Percentiles rank a stretch among this genome's conserved stretches.
Evolutionary conservation across 2,113 vertebrate genomes (phyloP).

Genomic region (Crotophaga sulcirostris): DNA sequence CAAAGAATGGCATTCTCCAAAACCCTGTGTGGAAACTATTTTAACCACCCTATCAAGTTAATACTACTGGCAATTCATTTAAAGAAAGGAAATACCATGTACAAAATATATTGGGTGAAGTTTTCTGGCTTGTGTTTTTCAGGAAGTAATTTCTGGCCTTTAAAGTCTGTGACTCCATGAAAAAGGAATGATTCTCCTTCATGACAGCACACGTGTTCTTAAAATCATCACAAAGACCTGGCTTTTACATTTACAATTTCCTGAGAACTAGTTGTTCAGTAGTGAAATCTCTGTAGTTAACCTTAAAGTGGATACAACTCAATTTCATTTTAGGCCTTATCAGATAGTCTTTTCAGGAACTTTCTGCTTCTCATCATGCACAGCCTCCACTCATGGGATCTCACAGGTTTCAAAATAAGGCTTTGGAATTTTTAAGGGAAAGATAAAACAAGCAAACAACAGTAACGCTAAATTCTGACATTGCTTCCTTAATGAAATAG

Average conservation of each 20-base stretch:
- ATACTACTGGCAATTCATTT: slow-evolving; percentile 8
- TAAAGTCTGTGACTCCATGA: neutral
- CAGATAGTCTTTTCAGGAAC: neutral
- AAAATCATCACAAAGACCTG: slow-evolving; percentile 21
- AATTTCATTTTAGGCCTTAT: slow-evolving; percentile 12
- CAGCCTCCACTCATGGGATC: neutral
- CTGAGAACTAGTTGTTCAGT: slow-evolving; percentile 18
- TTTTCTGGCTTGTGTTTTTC: slow-evolving; percentile 5
- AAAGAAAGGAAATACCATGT: slow-evolving; percentile 20
- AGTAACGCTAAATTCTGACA: neutral
- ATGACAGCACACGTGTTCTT: slow-evolving; percentile 14
- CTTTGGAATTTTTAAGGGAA: neutral
- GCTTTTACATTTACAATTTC: slow-evolving; percentile 19
- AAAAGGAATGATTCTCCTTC: slow-evolving; percentile 13
- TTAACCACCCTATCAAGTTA: neutral
- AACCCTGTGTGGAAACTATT: neutral
- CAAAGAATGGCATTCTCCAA: neutral
- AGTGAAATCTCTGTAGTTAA: slow-evolving; percentile 18
- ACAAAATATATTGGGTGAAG: neutral
- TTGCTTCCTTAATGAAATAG: neutral
- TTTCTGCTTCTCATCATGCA: neutral
- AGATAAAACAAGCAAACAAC: neutral
- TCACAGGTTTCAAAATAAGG: neutral
- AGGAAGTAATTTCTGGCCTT: slow-evolving; percentile 27
- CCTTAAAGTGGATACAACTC: neutral